Evolutionary conservation across 92 coral and sea anemone species (phyloP).

Genomic region (Epizoanthus stellaris): DNA sequence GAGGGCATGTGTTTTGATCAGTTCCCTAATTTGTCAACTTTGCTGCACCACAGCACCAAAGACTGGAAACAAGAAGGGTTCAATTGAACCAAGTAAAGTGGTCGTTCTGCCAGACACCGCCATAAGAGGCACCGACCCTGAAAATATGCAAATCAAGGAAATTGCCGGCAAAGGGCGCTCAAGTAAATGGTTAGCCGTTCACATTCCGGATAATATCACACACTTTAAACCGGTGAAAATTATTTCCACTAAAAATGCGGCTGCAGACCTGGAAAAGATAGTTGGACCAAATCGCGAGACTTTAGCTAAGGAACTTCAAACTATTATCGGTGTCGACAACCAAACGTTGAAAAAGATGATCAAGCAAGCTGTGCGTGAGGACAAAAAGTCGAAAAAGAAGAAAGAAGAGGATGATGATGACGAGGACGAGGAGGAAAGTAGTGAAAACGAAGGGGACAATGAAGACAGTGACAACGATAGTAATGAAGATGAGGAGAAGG

Average conservation of each 20-base stretch:
- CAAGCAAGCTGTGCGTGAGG: conserved; percentile 52
- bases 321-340: conserved; percentile 77
- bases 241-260: conserved; percentile 78
- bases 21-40: not conserved
- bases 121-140: conserved; percentile 81
- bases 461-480: conserved; percentile 42
- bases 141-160: conserved; percentile 91
- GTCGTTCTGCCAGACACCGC: conserved; percentile 89
- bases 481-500: conserved; percentile 18
- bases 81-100: conserved; percentile 85
- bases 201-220: conserved; percentile 89
- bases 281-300: conserved; percentile 90
- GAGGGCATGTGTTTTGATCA: not conserved
- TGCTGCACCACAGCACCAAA: conserved; percentile 15
- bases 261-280: conserved; percentile 71
- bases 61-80: conserved; percentile 51
- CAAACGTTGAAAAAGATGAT: conserved; percentile 74
- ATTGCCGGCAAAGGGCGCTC: conserved; percentile 71
- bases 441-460: conserved; percentile 47
- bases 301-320: conserved; percentile 80
- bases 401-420: conserved; percentile 45
- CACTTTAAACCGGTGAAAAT: conserved; percentile 66
- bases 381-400: conserved; percentile 15
- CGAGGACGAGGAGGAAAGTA: conserved; percentile 46
- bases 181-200: conserved; percentile 96